Evolutionary conservation across 2,113 vertebrate genomes (phyloP).

Genomic region (Myxocyprinus asiaticus): DNA sequence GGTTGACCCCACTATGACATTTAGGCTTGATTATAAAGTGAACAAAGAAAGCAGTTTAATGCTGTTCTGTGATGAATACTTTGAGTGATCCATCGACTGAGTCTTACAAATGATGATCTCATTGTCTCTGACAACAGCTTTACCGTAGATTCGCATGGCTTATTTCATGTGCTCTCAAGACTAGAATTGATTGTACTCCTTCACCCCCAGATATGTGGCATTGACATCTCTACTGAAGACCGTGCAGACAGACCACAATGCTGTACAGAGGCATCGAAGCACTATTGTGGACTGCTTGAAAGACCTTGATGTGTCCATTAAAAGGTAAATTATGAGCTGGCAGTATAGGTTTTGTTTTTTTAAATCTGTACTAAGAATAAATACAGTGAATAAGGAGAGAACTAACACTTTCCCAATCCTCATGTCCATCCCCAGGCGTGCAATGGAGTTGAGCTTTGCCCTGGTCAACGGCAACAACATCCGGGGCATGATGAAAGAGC

Average conservation of each 20-base stretch:
- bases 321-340: conserved; percentile 77
- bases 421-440: conserved; percentile 79
- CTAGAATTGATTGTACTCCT: background rate
- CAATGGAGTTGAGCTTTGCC: conserved; percentile 98
- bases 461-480: conserved; percentile 99
- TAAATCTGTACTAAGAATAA: background rate
- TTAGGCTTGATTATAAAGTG: background rate
- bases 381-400: background rate
- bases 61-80: conserved; percentile 29
- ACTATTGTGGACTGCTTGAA: conserved; percentile 99
- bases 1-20: background rate
- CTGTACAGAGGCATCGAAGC: conserved; percentile 96
- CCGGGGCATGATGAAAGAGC: conserved; percentile 99
- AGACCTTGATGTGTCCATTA: conserved; percentile 98
- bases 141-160: background rate
- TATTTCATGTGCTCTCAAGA: background rate
- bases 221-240: conserved; percentile 98
- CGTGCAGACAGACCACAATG: conserved; percentile 98
- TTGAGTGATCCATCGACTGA: conserved; percentile 39
- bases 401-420: background rate
- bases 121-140: conserved; percentile 24
- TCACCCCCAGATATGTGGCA: conserved; percentile 88
- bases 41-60: background rate
- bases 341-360: background rate
- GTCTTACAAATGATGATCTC: conserved; percentile 21